Conservation (phyloP, 2,888 invertebrate genomes). For the Callimorpha dominula region DNA sequence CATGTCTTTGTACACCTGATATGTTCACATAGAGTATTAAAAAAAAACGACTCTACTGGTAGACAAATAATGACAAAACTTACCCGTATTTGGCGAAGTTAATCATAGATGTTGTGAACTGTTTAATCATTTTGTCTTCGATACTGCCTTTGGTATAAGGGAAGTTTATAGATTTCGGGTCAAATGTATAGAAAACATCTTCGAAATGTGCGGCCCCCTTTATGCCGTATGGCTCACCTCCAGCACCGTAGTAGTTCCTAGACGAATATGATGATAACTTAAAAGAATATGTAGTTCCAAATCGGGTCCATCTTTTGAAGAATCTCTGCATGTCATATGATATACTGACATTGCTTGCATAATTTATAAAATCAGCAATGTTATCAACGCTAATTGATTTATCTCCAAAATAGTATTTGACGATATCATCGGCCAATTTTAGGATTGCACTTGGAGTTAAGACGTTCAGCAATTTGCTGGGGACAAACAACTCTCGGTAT, state of each 20-base stretch:
- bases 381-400: conserved; percentile 41
- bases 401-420: conserved; percentile 57
- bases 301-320: conserved; percentile 41
- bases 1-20: no score
- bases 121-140: conserved; percentile 27
- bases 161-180: conserved; percentile 32
- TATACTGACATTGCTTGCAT: conserved; percentile 45
- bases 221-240: conserved; percentile 52
- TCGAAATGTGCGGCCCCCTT: conserved; percentile 61
- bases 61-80: conserved; percentile 6
- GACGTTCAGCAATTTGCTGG: conserved; percentile 52
- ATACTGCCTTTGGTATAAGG: conserved; percentile 9
- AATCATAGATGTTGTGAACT: conserved; percentile 23
- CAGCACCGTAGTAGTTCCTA: conserved; percentile 52
- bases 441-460: conserved; percentile 41
- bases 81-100: conserved; percentile 35
- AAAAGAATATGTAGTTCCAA: conserved; percentile 54
- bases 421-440: conserved; percentile 54
- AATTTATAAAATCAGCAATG: conserved; percentile 55
- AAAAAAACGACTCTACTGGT: not conserved
- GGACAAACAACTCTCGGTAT: conserved; percentile 57
- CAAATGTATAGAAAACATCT: conserved; percentile 63
- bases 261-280: conserved; percentile 58
- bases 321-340: conserved; percentile 50
- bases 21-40: no score